Percentiles rank a stretch among this genome's conserved stretches.
Conservation (phyloP, 1,140 invertebrate genomes). For the Aplysia californica region DNA sequence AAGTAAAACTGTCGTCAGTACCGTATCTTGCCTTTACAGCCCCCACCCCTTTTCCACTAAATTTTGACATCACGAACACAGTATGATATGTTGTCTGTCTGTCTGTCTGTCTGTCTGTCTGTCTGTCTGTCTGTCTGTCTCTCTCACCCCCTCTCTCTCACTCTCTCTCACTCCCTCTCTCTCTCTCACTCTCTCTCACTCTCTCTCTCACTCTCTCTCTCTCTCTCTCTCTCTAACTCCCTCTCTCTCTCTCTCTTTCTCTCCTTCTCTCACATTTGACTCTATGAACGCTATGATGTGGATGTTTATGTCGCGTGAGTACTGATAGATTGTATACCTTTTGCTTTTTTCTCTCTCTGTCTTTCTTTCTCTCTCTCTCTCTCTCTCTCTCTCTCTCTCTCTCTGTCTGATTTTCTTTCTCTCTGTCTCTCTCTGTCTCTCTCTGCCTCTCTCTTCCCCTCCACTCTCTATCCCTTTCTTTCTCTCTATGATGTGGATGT, state of each 20-base stretch:
- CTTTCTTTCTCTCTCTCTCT: too few relatives aligned
- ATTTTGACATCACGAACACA: background rate
- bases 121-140: background rate
- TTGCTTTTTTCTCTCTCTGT: background rate
- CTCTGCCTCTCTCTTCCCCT: background rate
- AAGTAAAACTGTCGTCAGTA: too few relatives aligned
- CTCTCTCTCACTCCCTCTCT: background rate
- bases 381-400: constrained; percentile 5
- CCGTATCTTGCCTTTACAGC: background rate
- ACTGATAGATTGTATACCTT: background rate
- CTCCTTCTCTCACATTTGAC: background rate
- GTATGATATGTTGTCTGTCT: background rate
- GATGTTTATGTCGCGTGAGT: too few relatives aligned
- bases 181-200: constrained; percentile 12
- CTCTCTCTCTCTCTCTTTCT: constrained; percentile 5
- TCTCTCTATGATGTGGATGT: background rate
- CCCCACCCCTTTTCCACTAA: background rate
- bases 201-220: constrained; percentile 5
- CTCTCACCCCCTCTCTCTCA: too few relatives aligned
- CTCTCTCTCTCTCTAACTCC: too few relatives aligned
- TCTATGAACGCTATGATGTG: too few relatives aligned
- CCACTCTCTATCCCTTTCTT: background rate
- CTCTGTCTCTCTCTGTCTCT: background rate
- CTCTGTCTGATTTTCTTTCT: background rate
- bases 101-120: constrained; percentile 2